Base-by-base conservation (phyloP, 2,113 vertebrate genomes). In the Indicator maculatus region DNA sequence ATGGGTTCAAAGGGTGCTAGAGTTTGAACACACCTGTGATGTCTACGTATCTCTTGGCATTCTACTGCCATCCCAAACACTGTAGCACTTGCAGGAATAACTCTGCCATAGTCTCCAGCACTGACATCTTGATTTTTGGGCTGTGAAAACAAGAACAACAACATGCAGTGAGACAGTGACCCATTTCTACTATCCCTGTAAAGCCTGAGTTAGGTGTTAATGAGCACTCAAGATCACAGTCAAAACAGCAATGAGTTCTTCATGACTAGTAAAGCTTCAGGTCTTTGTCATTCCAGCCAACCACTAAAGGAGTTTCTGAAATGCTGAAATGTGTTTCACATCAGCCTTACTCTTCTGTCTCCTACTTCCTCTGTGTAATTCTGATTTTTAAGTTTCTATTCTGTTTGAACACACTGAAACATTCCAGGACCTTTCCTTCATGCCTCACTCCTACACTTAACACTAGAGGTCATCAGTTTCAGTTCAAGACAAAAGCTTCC, bases 31-130 rank as follows among this genome's bases (percentile, higher is more conserved):
- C 41, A 99, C 99, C 99, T 98, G 96, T 99, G 99, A 97, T 99
- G 98, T 67, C 99, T 98, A 61, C 99, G 98, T 95, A 99, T 99
- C 96, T 99, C 98, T 24, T 92, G 95, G 94, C 98, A 99, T 87
- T 99, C 98, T 15, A 99, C 98, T 90, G 99, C 99, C 98, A 99
- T 99, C 6, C 98, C 98, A 95, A 98, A 99, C 91, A 99, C 91
- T 5, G 98, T 97, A 95, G 99, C 99, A 82, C 98, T 98, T 31
- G 99, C 98, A 26, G 99, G 99, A 93, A 99, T 99, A 95, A 99
- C 99, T 89, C 98, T 97, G 70, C 99, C 99, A 59, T 98, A 98
- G n/a, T 96, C 86, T 59, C 97, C 97, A 64, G 93, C 85, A 64
- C 93, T 85, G 75, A 70, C 58, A 65, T 92, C 82, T 74, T 97